phyloP scores from a whole-genome alignment of 92 coral and sea anemone genomes.

The Micromussa lordhowensis region DNA sequence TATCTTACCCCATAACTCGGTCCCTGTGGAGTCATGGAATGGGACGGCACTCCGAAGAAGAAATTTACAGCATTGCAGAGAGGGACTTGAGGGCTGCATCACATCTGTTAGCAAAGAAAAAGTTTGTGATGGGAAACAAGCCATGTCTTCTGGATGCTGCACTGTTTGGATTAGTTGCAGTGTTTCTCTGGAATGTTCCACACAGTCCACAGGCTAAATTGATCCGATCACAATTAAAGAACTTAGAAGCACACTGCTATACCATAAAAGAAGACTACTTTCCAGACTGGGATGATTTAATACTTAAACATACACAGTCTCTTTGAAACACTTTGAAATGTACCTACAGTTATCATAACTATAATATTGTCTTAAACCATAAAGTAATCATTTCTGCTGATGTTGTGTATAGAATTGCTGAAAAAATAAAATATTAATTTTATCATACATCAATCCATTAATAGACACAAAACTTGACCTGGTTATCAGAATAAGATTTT shows the following conservation, averaged over 20 bases:
- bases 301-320: slow-evolving; percentile 31
- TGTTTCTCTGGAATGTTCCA: slow-evolving; percentile 62
- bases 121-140: slow-evolving; percentile 70
- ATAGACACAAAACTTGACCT: neutral
- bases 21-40: slow-evolving; percentile 77
- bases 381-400: neutral
- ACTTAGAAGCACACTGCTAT: slow-evolving; percentile 70
- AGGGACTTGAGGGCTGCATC: slow-evolving; percentile 76
- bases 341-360: neutral
- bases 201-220: slow-evolving; percentile 74
- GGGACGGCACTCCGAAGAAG: slow-evolving; percentile 79
- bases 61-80: slow-evolving; percentile 77
- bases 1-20: slow-evolving; percentile 24
- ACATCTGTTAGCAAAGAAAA: slow-evolving; percentile 68
- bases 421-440: too few relatives aligned
- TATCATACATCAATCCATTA: too few relatives aligned
- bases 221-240: slow-evolving; percentile 64
- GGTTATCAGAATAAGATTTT: neutral
- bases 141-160: slow-evolving; percentile 78
- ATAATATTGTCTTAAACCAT: neutral
- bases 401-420: too few relatives aligned
- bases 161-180: slow-evolving; percentile 74
- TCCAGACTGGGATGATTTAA: slow-evolving; percentile 87
- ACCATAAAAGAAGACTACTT: slow-evolving; percentile 70
- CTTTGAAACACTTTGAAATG: too few relatives aligned